These are phyloP conservation scores for Hymenopus coronatus DNA, from an alignment of 2,888 invertebrate genomes.

Conservation along the genomic window DNA sequence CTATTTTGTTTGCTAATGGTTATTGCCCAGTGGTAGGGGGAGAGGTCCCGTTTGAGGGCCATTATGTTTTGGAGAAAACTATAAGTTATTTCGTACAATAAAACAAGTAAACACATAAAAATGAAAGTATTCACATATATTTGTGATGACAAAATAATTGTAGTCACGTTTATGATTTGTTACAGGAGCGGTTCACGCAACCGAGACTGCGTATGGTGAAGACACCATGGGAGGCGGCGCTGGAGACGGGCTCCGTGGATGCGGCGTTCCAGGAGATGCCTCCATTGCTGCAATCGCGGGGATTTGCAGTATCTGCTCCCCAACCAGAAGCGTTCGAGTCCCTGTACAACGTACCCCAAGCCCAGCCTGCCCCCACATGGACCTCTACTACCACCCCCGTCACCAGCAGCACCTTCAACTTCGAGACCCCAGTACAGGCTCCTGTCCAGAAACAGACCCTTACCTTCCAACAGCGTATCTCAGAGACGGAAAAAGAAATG, in stretches of 20 bases:
- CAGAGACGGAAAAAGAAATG: slow-evolving; percentile 21
- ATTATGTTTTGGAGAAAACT: no score
- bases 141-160: not conserved
- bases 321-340: slow-evolving; percentile 30
- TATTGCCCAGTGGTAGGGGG: no score
- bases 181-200: slow-evolving; percentile 57
- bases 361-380: slow-evolving; percentile 22
- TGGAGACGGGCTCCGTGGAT: slow-evolving; percentile 67
- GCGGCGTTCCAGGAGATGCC: slow-evolving; percentile 59
- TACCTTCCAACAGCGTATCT: slow-evolving; percentile 5
- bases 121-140: not conserved
- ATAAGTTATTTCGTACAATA: no score
- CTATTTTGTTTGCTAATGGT: no score
- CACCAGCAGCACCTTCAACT: not conserved
- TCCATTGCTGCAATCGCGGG: slow-evolving; percentile 32
- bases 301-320: slow-evolving; percentile 34
- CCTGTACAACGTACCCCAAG: slow-evolving; percentile 1
- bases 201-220: slow-evolving; percentile 60
- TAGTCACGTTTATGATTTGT: slow-evolving; percentile 22
- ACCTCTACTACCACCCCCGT: slow-evolving; percentile 6
- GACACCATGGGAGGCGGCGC: slow-evolving; percentile 70
- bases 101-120: no score
- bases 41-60: no score
- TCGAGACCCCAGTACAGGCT: not conserved
- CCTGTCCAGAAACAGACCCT: slow-evolving; percentile 1